Base-by-base conservation (phyloP, 2,888 invertebrate genomes). In the Melieria picta region DNA sequence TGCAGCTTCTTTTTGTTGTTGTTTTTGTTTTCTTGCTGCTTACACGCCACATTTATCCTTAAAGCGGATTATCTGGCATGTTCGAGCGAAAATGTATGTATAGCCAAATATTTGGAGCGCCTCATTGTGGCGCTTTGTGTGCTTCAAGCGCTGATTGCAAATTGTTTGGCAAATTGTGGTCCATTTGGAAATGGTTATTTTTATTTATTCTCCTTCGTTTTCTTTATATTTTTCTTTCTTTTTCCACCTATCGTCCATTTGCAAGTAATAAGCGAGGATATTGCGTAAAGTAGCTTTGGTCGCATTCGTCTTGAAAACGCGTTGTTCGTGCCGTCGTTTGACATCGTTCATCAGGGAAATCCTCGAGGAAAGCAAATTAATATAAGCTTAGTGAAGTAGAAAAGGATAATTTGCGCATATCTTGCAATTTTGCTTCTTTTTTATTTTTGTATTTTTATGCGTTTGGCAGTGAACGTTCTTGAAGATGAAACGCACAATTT, bases 281-380 rank as follows among this genome's bases (percentile, higher is more conserved):
- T 57, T 57, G 56, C 5, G 16, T 43, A 13, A 45, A 13, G 9
- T 56, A 5, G n/a, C 11, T 56, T 11, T n/a, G 30, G 42, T 67
- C 48, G 4, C 16, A 16, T 67, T 67, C n/a, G 1, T 50, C 5
- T 30, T 46, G 61, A 65, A 57, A 56, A 43, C 56, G 16, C 13
- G 52, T 52, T 52, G 52, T 63, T 61, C 11, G 52, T 61, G 9
- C 47, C 16, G 47, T 67, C 58, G 66, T 43, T 65, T 65, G 70
- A 65, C 61, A 61, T 65, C 46, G 65, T 56, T 70, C 46, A 16
- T 13, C 45, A 45, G 45, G 57, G 46, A 71, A 58, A 64, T 58
- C 48, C 66, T 71, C 58, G 46, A 71, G 57, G 62, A 71, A 63
- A 64, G 42, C 63, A 63, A 72, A 64, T 68, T 67, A 72, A 68